Conservation (phyloP, 2,113 vertebrate genomes). For the Dasyornis broadbenti region DNA sequence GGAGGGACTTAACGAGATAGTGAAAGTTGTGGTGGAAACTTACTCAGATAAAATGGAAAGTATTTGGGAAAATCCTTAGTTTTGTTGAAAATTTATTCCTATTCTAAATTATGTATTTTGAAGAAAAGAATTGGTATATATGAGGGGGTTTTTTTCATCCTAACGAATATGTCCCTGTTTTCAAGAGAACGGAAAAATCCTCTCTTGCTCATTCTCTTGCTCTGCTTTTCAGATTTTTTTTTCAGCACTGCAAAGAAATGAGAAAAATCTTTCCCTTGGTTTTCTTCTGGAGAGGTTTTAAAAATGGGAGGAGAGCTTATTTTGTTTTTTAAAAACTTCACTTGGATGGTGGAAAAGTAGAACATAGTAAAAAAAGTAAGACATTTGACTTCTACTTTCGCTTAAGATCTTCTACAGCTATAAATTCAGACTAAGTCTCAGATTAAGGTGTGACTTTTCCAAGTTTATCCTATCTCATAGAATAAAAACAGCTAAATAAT, state of each 20-base stretch:
- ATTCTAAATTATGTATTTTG: neutral
- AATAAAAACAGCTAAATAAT: neutral
- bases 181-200: neutral
- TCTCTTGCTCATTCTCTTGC: neutral
- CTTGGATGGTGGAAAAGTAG: neutral
- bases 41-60: neutral
- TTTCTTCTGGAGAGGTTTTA: neutral
- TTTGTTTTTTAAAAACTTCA: neutral
- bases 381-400: neutral
- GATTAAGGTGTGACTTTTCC: neutral
- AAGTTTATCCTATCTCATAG: neutral
- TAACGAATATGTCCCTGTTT: neutral
- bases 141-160: neutral
- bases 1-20: neutral
- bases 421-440: neutral
- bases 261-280: neutral
- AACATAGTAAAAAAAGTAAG: neutral
- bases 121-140: neutral
- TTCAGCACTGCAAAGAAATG: fast-evolving
- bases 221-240: neutral
- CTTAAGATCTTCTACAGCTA: neutral
- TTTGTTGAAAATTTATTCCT: neutral
- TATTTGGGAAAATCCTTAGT: neutral
- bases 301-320: neutral
- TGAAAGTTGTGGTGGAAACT: neutral